Base-by-base conservation (phyloP, 2,113 vertebrate genomes). In the Rallus limicola region DNA sequence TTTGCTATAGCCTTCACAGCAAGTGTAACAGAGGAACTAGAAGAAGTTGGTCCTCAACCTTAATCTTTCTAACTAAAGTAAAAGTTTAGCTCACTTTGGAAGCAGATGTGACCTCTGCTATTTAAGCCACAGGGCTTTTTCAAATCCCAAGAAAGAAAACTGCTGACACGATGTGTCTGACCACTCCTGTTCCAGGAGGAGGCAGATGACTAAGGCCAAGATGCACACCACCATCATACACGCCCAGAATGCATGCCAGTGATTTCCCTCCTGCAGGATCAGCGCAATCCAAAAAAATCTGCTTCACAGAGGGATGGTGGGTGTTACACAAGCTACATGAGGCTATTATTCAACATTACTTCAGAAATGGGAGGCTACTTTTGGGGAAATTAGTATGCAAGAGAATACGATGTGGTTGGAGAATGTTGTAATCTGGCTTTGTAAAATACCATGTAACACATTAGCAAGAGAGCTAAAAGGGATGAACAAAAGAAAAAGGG, bases 181-280 rank as follows among this genome's bases (percentile, higher is more conserved):
- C 65, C 86, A 82, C 62, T 95, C 84, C 78, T 84, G 56, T 87
- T 92, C 65, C 77, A 92, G 80, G 33, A 93, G 64, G 38, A 70
- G 33, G 21, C 25, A 81, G 56, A 71, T 84, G 80, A 86, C 38
- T 88, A 78, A 86, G 19, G 78, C 77, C 56, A 72, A 90, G 82
- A 84, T 64, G 65, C 38, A 75, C 62, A 75, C 7, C 50, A 70
- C 8, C 56, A 78, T 13, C 1, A 3, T 6, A 84, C 81, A 84
- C 93, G 90, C 65, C 70, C 62, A 82, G 31, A 79, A 80, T 46
- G 48, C 36, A 33, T 18, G 40, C 25, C 84, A 72, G 33, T 50
- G 48, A 79, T 65, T 84, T 76, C 48, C 34, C 67, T 68, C n/a
- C 48, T 38, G 26, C 0, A 4, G 46, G 13, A 81, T 23, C 77